A percentile compares a stretch with the other conserved stretches of the same genome.
Evolutionary conservation across 2,888 invertebrate species (phyloP).

Genomic region (Macrosiphum euphorbiae): DNA sequence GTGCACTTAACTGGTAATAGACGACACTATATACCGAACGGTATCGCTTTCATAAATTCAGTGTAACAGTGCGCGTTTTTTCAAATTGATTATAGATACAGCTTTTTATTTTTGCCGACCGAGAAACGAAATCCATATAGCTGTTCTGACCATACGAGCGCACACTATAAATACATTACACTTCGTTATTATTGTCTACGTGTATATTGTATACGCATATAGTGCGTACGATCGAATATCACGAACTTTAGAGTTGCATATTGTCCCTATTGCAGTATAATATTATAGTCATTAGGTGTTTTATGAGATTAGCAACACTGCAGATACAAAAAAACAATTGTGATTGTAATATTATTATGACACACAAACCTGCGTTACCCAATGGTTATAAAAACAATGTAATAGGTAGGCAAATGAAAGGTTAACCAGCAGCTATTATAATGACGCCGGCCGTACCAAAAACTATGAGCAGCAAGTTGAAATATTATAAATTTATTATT

Average conservation of each 20-base stretch:
- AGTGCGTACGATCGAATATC: neutral
- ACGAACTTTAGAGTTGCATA: neutral
- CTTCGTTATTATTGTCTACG: neutral
- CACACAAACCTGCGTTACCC: neutral
- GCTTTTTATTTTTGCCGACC: neutral
- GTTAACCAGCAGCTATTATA: neutral
- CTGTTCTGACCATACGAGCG: neutral
- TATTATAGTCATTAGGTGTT: neutral
- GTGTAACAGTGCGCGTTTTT: neutral
- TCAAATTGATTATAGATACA: neutral
- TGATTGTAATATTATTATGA: neutral
- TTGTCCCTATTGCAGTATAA: neutral
- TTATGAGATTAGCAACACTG: neutral
- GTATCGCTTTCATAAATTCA: neutral
- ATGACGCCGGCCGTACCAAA: neutral
- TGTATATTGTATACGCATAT: neutral
- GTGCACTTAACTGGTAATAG: conserved; percentile 13
- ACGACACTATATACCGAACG: neutral
- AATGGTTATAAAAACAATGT: neutral
- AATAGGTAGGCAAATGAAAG: neutral
- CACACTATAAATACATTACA: neutral
- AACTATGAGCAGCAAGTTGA: neutral
- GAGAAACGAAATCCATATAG: neutral
- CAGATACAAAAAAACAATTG: neutral
- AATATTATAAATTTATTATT: neutral